Base-by-base conservation (phyloP, 2,888 invertebrate genomes). In the Andrena chrysosceles region DNA sequence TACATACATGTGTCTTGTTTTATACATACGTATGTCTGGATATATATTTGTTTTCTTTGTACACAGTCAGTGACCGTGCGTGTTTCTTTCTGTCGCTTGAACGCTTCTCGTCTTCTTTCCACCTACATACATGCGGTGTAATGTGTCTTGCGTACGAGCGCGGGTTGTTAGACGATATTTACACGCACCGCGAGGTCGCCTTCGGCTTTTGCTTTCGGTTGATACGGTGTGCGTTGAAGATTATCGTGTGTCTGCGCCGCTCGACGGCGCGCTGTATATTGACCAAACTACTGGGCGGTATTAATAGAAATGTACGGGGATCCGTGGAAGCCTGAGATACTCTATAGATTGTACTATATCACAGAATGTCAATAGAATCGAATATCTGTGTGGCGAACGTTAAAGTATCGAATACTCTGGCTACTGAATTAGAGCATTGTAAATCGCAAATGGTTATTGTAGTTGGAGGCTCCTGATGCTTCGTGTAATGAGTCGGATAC, bases 41-140 rank as follows among this genome's bases (percentile, higher is more conserved):
- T 64, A 69, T 64, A 69, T 60, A 69, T 60, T 64, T 42, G 64
- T 60, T 64, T 64, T 59, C 70, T 67, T 75, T 72, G 48, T 70
- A 85, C 79, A 84, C 85, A 72, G 84, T 80, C 67, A 79, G 48
- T 79, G 72, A 86, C 75, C 82, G 77, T 78, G 77, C 64, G 85
- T 89, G 70, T 84, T 81, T 71, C 42, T 42, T 83, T 89, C 84
- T 88, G 54, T 88, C 89, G 90, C 90, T 90, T 90, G 71, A 85
- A 79, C 85, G 89, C 89, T 89, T 90, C 42, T 42, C 79, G 77
- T 87, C 75, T 77, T 84, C 72, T 73, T 75, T 72, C 66, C 76
- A 54, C 64, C 78, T 64, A 74, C 54, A 42, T 42, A 42, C 42
- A 42, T 1, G 42, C 42, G 33, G 33, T 68, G 48, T 63, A 54